A percentile compares a stretch with the other conserved stretches of the same genome.
phyloP scores from a whole-genome alignment of 2,797 vertebrate genomes.

The Synanceia verrucosa region DNA sequence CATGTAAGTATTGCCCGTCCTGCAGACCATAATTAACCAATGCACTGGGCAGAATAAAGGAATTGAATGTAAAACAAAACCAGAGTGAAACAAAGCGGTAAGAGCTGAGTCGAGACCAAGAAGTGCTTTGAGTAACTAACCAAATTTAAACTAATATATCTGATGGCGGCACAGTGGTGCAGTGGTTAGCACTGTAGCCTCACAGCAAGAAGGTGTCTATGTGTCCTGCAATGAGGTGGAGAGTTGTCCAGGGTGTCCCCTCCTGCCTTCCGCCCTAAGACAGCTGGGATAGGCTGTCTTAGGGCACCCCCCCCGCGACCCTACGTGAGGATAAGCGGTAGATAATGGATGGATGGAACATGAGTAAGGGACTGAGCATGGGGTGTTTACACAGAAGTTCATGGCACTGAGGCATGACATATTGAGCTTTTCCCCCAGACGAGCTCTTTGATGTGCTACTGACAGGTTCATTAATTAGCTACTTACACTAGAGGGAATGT shows the following conservation, averaged over 20 bases:
- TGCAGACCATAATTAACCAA: constrained; percentile 5
- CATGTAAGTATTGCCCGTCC: background rate
- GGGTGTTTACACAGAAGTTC: background rate
- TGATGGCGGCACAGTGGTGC: too few relatives aligned
- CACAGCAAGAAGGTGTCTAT: too few relatives aligned
- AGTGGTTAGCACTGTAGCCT: too few relatives aligned
- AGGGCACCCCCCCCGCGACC: too few relatives aligned
- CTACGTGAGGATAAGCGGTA: too few relatives aligned
- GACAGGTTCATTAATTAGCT: constrained; percentile 34
- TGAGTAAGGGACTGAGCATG: background rate
- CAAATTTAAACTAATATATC: too few relatives aligned
- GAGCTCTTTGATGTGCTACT: constrained; percentile 20
- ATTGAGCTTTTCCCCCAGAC: background rate
- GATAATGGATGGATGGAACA: too few relatives aligned
- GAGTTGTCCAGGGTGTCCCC: too few relatives aligned
- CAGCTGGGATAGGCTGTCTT: too few relatives aligned
- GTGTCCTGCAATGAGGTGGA: too few relatives aligned
- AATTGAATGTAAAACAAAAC: background rate
- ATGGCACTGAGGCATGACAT: background rate
- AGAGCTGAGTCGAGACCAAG: background rate
- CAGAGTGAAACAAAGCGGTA: background rate
- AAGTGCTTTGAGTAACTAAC: too few relatives aligned
- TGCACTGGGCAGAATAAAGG: background rate
- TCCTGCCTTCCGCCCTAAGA: too few relatives aligned
- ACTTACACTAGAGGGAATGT: constrained; percentile 3